These are phyloP conservation scores for Poeciliopsis occidentalis DNA, from an alignment of 2,113 vertebrate species.

Conservation along the genomic window DNA sequence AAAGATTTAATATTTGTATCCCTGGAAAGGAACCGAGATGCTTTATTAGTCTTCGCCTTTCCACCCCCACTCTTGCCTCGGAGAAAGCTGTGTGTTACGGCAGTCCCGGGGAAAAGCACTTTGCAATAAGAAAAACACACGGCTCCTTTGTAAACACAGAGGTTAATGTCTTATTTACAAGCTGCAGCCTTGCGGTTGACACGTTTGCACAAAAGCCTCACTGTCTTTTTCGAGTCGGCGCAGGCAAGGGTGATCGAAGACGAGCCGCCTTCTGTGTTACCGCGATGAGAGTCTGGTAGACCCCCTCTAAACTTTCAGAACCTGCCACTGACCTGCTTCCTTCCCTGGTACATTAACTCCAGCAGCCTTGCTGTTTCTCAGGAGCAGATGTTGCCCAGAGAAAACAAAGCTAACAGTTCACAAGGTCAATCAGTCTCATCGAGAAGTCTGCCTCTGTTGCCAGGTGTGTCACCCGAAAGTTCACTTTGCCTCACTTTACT, in stretches of 20 bases:
- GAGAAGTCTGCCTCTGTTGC: constrained; percentile 44
- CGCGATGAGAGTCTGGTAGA: constrained; percentile 20
- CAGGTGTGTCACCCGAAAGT: constrained; percentile 67
- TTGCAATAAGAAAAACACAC: constrained; percentile 50
- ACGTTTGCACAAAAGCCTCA: constrained; percentile 38
- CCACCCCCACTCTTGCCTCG: constrained; percentile 15
- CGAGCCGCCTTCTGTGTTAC: constrained; percentile 17
- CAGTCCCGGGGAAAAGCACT: constrained; percentile 45
- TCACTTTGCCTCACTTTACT: constrained; percentile 52
- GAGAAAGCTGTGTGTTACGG: constrained; percentile 16
- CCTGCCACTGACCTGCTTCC: constrained; percentile 55
- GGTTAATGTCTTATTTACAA: constrained; percentile 63
- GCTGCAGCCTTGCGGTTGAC: constrained; percentile 41
- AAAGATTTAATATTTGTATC: constrained; percentile 74
- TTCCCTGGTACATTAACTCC: constrained; percentile 60
- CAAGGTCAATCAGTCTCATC: constrained; percentile 65
- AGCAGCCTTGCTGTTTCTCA: constrained; percentile 50
- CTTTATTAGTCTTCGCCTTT: constrained; percentile 69
- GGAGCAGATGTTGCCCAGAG: constrained; percentile 57
- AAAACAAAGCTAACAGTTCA: constrained; percentile 63
- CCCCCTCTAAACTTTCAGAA: constrained; percentile 20
- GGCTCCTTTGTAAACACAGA: constrained; percentile 57
- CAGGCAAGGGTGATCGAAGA: constrained; percentile 33
- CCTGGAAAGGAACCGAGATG: constrained; percentile 66
- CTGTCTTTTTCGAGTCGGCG: constrained; percentile 14